A percentile compares a stretch with the other conserved stretches of the same genome.
Conservation (phyloP, 2,888 invertebrate genomes). For the Plagodis dolabraria region DNA sequence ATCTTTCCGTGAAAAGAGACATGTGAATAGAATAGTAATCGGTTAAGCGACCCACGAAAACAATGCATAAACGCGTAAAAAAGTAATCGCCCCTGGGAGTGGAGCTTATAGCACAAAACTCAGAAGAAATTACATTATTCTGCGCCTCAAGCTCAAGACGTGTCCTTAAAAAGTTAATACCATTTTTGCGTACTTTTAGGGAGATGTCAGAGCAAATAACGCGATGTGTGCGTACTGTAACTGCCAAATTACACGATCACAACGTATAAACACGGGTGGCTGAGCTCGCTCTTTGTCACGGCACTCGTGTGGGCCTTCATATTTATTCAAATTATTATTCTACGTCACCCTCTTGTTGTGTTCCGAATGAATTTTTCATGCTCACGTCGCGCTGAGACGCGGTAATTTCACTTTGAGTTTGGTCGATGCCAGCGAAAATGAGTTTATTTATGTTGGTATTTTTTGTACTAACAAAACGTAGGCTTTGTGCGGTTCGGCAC, state of each 20-base stretch:
- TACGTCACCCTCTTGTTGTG: conserved; percentile 78
- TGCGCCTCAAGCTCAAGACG: conserved; percentile 54
- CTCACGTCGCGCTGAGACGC: conserved; percentile 72
- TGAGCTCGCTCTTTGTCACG: conserved; percentile 76
- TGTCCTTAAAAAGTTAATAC: conserved; percentile 74
- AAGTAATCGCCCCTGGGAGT: conserved; percentile 46
- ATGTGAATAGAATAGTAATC: conserved; percentile 78
- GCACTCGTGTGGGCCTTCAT: conserved; percentile 71
- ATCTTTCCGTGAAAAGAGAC: conserved; percentile 70
- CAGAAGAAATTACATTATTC: conserved; percentile 53
- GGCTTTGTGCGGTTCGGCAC: conserved; percentile 54
- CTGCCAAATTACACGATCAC: conserved; percentile 80
- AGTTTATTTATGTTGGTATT: conserved; percentile 73
- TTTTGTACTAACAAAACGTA: conserved; percentile 57
- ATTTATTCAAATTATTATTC: conserved; percentile 84
- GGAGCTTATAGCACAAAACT: conserved; percentile 45
- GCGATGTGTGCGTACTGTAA: conserved; percentile 57
- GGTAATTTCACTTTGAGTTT: conserved; percentile 82
- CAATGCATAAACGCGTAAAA: conserved; percentile 55
- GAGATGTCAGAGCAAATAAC: conserved; percentile 67
- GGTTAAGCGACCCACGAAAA: conserved; percentile 56
- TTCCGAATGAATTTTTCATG: conserved; percentile 83
- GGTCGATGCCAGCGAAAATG: conserved; percentile 69
- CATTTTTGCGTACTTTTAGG: conserved; percentile 69
- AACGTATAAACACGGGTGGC: conserved; percentile 75